Conservation (phyloP, 2,797 vertebrate genomes). For the Iguana delicatissima region DNA sequence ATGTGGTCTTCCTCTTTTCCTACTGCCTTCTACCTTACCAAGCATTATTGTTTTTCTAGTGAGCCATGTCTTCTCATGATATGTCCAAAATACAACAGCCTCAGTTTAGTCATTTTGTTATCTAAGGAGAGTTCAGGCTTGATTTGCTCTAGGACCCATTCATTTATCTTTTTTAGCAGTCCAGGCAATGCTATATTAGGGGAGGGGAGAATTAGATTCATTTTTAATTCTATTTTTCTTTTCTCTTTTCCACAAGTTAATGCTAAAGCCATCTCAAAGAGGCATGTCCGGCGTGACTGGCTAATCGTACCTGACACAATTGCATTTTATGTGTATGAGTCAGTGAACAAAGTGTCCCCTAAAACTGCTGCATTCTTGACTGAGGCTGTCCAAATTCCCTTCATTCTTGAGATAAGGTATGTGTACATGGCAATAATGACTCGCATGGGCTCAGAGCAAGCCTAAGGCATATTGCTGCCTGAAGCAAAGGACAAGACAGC, state of each 20-base stretch:
- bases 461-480: not conserved
- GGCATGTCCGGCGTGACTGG: conserved; percentile 67
- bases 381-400: conserved; percentile 62
- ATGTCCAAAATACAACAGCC: too few species aligned
- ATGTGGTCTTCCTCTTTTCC: too few species aligned
- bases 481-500: not conserved
- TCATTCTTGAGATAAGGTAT: conserved; percentile 68
- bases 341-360: conserved; percentile 67
- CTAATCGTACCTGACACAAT: conserved; percentile 64
- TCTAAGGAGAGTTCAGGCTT: too few species aligned
- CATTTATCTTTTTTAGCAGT: too few species aligned
- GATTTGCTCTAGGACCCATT: too few species aligned
- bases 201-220: not conserved
- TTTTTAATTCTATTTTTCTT: conserved; percentile 41
- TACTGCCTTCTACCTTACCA: too few species aligned
- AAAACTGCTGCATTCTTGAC: conserved; percentile 55
- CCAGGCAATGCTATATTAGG: too few species aligned
- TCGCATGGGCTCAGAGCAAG: not conserved
- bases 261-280: conserved; percentile 67
- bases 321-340: conserved; percentile 51
- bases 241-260: conserved; percentile 66
- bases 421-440: not conserved
- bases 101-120: too few species aligned
- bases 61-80: too few species aligned
- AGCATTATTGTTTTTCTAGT: too few species aligned